Evolutionary conservation across 2,797 vertebrate species (phyloP).

Genomic region (Lophius americanus): DNA sequence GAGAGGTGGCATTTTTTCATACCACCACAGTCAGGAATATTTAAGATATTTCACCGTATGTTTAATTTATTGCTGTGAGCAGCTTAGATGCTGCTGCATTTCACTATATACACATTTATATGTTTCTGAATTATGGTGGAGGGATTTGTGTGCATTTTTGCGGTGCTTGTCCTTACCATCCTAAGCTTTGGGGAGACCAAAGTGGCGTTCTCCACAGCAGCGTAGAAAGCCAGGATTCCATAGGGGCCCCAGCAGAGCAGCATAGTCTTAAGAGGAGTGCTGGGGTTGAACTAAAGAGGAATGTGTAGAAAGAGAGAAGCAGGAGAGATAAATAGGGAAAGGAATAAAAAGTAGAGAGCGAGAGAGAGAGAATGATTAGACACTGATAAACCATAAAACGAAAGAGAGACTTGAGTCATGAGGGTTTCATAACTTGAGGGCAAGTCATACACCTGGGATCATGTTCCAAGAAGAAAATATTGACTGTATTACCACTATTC

Average conservation of each 20-base stretch:
- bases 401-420: constrained; percentile 46
- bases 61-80: not conserved
- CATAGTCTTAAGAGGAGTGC: constrained; percentile 87
- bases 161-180: constrained; percentile 83
- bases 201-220: constrained; percentile 85
- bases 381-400: constrained; percentile 8
- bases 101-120: not conserved
- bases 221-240: constrained; percentile 88
- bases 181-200: constrained; percentile 90
- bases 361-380: constrained; percentile 26
- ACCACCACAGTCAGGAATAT: not conserved
- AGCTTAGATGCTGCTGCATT: constrained; percentile 3
- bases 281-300: constrained; percentile 87
- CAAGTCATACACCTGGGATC: constrained; percentile 69
- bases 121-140: not conserved
- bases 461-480: constrained; percentile 33
- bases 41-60: not conserved
- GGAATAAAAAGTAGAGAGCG: constrained; percentile 1
- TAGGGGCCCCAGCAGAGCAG: constrained; percentile 94
- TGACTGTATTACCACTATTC: constrained; percentile 29
- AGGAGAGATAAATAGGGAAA: constrained; percentile 5
- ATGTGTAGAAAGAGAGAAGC: constrained; percentile 11
- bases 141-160: not conserved
- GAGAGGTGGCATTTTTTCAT: not conserved
- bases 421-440: constrained; percentile 12